Conservation (phyloP, 2,797 vertebrate species). For the Urosaurus nigricauda region DNA sequence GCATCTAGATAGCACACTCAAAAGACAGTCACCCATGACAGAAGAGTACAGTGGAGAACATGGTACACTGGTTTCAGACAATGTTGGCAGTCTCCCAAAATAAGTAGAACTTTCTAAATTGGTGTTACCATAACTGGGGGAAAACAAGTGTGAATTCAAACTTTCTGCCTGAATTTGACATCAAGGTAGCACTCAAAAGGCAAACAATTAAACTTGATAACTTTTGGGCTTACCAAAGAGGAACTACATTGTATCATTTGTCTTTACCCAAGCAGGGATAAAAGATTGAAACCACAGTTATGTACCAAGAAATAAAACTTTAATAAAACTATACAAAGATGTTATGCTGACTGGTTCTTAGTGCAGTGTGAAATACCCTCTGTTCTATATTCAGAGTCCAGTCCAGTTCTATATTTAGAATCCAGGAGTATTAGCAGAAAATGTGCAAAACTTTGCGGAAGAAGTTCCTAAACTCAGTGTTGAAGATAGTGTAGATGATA, state of each 20-base stretch:
- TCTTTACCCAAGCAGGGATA: neutral
- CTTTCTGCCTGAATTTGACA: no score
- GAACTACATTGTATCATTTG: neutral
- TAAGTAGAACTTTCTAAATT: neutral
- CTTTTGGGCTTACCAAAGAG: neutral
- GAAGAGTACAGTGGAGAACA: neutral
- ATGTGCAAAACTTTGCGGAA: conserved; percentile 88
- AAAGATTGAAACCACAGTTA: conserved; percentile 30
- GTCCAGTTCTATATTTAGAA: conserved; percentile 14
- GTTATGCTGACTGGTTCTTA: conserved; percentile 2
- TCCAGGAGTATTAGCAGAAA: conserved; percentile 73
- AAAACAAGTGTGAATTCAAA: neutral
- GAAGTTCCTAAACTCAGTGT: conserved; percentile 91
- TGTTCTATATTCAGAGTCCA: conserved; percentile 14
- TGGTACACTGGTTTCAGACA: neutral
- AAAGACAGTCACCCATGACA: neutral
- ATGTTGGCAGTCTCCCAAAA: conserved; percentile 1
- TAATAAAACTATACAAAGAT: conserved; percentile 67
- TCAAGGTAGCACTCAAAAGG: neutral
- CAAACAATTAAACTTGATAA: neutral
- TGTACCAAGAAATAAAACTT: conserved; percentile 70
- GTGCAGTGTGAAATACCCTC: neutral
- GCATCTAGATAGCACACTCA: neutral
- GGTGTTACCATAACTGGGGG: neutral
- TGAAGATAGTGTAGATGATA: conserved; percentile 95